phyloP scores from a whole-genome alignment of 2,113 vertebrate species.

The Microcebus tavaratra region DNA sequence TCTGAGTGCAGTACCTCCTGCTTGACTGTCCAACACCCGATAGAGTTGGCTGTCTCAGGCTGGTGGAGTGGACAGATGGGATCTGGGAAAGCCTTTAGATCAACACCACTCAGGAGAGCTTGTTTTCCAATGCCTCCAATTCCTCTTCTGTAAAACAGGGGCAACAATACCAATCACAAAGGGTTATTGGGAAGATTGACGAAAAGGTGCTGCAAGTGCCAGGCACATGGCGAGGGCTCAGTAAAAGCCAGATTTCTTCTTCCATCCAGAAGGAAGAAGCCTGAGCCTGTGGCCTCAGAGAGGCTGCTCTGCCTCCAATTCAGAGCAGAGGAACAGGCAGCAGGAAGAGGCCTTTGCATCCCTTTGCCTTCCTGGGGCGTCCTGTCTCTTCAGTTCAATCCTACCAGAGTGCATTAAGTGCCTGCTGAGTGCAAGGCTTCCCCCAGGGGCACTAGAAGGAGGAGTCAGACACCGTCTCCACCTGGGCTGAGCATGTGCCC shows the following conservation, averaged over 20 bases:
- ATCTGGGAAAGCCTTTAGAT: not conserved
- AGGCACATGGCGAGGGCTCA: not conserved
- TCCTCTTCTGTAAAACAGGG: not conserved
- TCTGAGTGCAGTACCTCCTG: not conserved
- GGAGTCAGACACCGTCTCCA: not conserved
- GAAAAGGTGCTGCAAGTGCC: not conserved
- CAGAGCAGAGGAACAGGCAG: not conserved
- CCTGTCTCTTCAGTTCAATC: not conserved
- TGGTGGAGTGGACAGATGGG: not conserved
- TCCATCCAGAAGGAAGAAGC: not conserved
- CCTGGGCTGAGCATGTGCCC: not conserved
- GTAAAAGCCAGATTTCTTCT: not conserved
- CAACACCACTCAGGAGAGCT: no score
- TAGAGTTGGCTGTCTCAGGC: not conserved
- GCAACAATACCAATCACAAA: not conserved
- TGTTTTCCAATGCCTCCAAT: not conserved
- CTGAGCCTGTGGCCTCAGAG: not conserved
- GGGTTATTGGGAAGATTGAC: no score
- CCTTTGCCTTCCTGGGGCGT: not conserved
- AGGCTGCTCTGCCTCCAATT: not conserved
- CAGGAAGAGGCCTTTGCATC: not conserved
- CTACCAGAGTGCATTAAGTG: not conserved
- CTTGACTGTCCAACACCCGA: not conserved
- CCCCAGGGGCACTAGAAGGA: not conserved
- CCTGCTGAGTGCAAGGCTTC: not conserved